A percentile compares a stretch with the other conserved stretches of the same genome.
Conservation (phyloP, 2,113 vertebrate species). For the Hirundichthys speculiger region DNA sequence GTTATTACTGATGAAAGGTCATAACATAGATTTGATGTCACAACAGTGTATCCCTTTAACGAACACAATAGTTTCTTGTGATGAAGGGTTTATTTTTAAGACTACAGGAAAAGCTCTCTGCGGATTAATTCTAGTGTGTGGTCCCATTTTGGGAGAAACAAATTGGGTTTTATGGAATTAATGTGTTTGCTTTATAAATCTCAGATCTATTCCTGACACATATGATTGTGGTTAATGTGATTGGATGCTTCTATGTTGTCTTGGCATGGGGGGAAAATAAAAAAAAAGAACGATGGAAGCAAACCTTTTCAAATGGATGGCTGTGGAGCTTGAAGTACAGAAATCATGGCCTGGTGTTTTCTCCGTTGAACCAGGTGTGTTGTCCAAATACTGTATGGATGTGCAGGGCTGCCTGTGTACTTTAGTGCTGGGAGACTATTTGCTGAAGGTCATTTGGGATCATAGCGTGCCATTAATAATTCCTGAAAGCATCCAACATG, state of each 20-base stretch:
- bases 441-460: slow-evolving; percentile 83
- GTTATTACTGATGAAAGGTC: slow-evolving; percentile 4
- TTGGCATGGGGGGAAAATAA: slow-evolving; percentile 21
- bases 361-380: slow-evolving; percentile 71
- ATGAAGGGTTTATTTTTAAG: slow-evolving; percentile 78
- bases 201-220: slow-evolving; percentile 68
- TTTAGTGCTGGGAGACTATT: slow-evolving; percentile 69
- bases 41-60: slow-evolving; percentile 56
- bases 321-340: slow-evolving; percentile 40
- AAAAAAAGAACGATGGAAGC: slow-evolving; percentile 14
- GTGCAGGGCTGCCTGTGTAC: slow-evolving; percentile 65
- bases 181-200: slow-evolving; percentile 64
- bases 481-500: slow-evolving; percentile 77
- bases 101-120: slow-evolving; percentile 71
- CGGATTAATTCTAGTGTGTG: slow-evolving; percentile 76
- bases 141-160: slow-evolving; percentile 74
- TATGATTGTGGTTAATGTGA: slow-evolving; percentile 59
- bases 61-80: slow-evolving; percentile 58
- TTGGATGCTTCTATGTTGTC: slow-evolving; percentile 34
- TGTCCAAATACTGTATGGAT: slow-evolving; percentile 77
- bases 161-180: slow-evolving; percentile 79
- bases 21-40: slow-evolving; percentile 62
- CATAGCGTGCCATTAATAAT: slow-evolving; percentile 81
- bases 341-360: slow-evolving; percentile 62
- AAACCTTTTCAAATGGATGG: slow-evolving; percentile 56